These are phyloP conservation scores for Ormyrus pomaceus DNA, from an alignment of 2,888 invertebrate genomes.

Conservation along the genomic window DNA sequence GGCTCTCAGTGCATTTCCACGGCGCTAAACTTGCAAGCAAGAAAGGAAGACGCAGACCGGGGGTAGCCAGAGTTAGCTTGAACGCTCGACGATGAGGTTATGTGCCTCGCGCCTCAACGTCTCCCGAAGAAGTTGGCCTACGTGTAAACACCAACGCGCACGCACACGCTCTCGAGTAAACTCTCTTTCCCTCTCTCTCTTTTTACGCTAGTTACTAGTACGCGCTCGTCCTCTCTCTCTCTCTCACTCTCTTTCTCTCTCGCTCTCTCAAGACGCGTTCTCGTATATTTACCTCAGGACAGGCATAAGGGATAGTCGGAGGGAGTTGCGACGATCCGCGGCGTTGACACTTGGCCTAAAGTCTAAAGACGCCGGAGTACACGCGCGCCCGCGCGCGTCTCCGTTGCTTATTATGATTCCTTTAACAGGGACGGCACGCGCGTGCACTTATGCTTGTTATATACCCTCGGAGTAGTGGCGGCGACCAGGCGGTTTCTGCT, in stretches of 20 bases:
- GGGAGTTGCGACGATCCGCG: not conserved
- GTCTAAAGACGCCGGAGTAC: not conserved
- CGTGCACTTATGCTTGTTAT: no score
- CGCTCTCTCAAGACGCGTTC: not conserved
- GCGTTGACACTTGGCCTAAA: slow-evolving; percentile 27
- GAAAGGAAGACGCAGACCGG: not conserved
- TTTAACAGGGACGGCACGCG: not conserved
- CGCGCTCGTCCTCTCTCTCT: no score
- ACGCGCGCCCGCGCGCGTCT: not conserved
- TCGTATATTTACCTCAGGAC: slow-evolving; percentile 43
- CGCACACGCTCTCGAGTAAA: not conserved
- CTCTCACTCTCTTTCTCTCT: no score
- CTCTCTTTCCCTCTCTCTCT: no score
- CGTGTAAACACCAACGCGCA: slow-evolving; percentile 9
- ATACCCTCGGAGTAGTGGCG: no score
- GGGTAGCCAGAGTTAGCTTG: not conserved
- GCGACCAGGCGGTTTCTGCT: slow-evolving; percentile 3
- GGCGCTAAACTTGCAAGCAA: not conserved
- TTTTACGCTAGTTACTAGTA: no score
- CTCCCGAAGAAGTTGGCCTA: slow-evolving; percentile 12
- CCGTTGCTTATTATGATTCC: not conserved
- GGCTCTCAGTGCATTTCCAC: no score
- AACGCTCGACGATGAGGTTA: slow-evolving; percentile 36
- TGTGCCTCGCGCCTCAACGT: slow-evolving; percentile 17
- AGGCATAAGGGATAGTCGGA: slow-evolving; percentile 39